Percentiles rank a stretch among this genome's conserved stretches.
Conservation (phyloP, 2,113 vertebrate genomes). For the Brienomyrus longianalis region DNA sequence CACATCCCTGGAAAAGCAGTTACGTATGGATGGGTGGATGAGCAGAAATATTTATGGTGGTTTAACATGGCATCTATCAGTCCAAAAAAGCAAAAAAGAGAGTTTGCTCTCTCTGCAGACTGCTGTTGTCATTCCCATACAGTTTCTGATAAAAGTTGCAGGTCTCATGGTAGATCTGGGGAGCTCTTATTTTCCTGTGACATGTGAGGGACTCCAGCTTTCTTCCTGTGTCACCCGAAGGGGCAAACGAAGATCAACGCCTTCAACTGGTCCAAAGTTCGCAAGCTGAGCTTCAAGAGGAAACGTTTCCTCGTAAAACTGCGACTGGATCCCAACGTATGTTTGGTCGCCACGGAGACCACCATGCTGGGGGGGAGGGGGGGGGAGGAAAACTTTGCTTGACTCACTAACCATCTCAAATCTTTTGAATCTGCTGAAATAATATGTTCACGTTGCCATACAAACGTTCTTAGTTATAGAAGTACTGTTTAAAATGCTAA, state of each 20-base stretch:
- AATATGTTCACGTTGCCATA: not conserved
- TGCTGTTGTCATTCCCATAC: not conserved
- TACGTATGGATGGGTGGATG: not conserved
- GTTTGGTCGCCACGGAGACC: constrained; percentile 36
- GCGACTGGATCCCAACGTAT: constrained; percentile 85
- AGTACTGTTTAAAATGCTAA: not conserved
- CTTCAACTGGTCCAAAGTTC: constrained; percentile 97
- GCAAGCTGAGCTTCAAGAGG: constrained; percentile 98
- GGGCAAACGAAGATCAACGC: constrained; percentile 92
- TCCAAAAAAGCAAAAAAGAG: not conserved
- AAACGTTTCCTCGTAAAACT: constrained; percentile 96
- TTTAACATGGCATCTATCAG: not conserved
- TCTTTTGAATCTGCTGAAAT: not conserved
- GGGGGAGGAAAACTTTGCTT: not conserved
- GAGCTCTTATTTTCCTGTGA: not conserved
- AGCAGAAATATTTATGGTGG: not conserved
- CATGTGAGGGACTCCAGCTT: not conserved
- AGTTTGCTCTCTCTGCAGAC: not conserved
- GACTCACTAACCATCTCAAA: not conserved
- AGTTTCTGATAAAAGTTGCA: not conserved
- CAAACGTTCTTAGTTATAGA: not conserved
- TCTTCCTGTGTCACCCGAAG: constrained; percentile 51
- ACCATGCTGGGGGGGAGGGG: not conserved
- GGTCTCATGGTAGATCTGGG: not conserved
- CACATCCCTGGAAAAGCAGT: not conserved